Base-by-base conservation (phyloP, 2,888 invertebrate species). In the Netelia inedita region DNA sequence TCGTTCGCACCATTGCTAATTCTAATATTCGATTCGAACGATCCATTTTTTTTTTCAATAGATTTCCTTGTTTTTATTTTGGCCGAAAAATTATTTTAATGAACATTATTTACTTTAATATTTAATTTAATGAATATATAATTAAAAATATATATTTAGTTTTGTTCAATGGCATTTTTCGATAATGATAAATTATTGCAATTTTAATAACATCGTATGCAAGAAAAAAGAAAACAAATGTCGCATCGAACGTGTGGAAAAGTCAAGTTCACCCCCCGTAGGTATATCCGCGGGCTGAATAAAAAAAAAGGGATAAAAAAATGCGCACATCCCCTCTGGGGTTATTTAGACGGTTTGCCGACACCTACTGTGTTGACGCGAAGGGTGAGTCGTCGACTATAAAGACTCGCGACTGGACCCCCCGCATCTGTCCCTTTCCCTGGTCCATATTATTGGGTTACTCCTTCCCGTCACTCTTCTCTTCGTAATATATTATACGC, bases 261-360 rank as follows among this genome's bases (percentile, higher is more conserved):
- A 85, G 86, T 87, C 84, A 82, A 85, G 84, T 86, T 83, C 83
- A 63, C 80, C 80, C 79, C 61, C 72, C 81, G 81, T 79, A 84
- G 83, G 76, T 74, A 78, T 82, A 85, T 79, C 63, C 75, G 43
- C 50, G 76, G 63, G 19, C 21, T 43, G 68, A 35, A 79, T 72
- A 79, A 21, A 75, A 80, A 74, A 78, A 83, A 81, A 53, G 61
- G 9, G 16, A 53, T 71, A 68, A 87, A 83, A 87, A 85, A 87
- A 74, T 65, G 59, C 74, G 50, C 79, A 81, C 55, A 85, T 83
- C 83, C 86, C 88, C 87, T 87, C 79, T 68, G 86, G 87, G 88
- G 84, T 86, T 87, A 88, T 89, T 89, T 89, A 87, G 88, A 88
- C 84, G 85, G 87, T 87, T 88, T 76, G 87, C 84, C 87, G 82